Base-by-base conservation (phyloP, 1,140 invertebrate species). In the Solenopsis fugax region DNA sequence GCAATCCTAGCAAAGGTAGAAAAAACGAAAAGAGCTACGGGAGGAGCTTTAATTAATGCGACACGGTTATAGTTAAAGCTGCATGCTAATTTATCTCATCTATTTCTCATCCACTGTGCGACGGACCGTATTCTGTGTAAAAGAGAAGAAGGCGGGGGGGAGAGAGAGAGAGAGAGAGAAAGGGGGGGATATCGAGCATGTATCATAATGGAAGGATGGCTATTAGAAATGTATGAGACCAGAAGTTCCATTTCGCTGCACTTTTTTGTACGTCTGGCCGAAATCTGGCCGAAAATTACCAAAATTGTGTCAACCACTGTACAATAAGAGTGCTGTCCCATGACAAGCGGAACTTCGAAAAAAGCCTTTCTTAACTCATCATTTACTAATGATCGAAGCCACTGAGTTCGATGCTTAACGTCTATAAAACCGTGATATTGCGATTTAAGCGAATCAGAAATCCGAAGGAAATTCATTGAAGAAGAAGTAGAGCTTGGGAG, bases 121-220 rank as follows among this genome's bases (percentile, higher is more conserved):
- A 75, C 69, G 37, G 48, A 21, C 18, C 3, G 41, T 21, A 9
- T 84, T 75, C n/a, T 16, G 41, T 75, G 21, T n/a, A 18, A 87
- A 37, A 58, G 72, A 78, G 72, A 78, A 62, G 64, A 21, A 48
- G 72, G 41, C 24, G 21, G 12, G 12, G 10, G 58, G 13, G 12
- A 29, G 24, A 37, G 60, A 37, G 52, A 21, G n/a, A 21, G n/a
- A 21, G 54, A 10, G 58, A 29, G 56, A 24, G 56, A 29, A 21
- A 10, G 2, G 54, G 2, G 54, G 12, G 56, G 1, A 21, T 2
- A 71, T 72, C 13, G 21, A 82, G 65, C 69, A 89, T 21, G 18
- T 80, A 87, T 73, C 65, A 82, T 86, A 90, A 88, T 88, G 77
- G 48, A 86, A 85, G 72, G 75, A 82, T 88, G 34, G 10, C n/a